phyloP scores from a whole-genome alignment of 2,888 invertebrate genomes.

The Ormyrus pomaceus region DNA sequence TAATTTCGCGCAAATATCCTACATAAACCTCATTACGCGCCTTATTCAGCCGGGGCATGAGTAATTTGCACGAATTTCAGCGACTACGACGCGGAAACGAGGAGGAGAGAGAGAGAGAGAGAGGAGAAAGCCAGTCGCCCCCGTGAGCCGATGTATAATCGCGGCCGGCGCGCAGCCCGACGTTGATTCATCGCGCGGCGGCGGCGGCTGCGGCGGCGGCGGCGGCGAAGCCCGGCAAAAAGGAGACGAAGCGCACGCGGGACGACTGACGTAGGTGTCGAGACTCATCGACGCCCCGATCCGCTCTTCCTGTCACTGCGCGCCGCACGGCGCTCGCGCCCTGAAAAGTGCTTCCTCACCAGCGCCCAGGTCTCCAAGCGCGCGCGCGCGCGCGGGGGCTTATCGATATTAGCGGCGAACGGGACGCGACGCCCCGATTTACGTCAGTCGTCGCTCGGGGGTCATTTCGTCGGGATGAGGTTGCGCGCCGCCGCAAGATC shows the following conservation, averaged over 20 bases:
- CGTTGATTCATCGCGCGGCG: conserved; percentile 31
- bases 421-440: no score
- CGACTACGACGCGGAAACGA: neutral
- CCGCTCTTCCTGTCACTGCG: neutral
- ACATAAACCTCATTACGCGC: neutral
- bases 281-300: conserved; percentile 45
- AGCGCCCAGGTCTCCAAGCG: neutral
- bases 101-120: neutral
- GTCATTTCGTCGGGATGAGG: no score
- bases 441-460: no score
- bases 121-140: conserved; percentile 35
- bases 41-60: neutral
- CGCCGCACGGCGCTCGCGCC: neutral
- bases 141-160: conserved; percentile 30
- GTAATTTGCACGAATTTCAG: conserved; percentile 25
- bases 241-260: neutral
- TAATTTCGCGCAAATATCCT: neutral
- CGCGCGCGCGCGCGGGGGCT: neutral
- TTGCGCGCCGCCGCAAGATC: no score
- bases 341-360: conserved; percentile 36
- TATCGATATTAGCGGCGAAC: no score
- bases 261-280: conserved; percentile 41
- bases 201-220: neutral
- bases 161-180: conserved; percentile 3
- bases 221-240: neutral